A percentile compares a stretch with the other conserved stretches of the same genome.
Evolutionary conservation across 2,888 invertebrate genomes (phyloP).

Genomic region (Cremastinae sp.): DNA sequence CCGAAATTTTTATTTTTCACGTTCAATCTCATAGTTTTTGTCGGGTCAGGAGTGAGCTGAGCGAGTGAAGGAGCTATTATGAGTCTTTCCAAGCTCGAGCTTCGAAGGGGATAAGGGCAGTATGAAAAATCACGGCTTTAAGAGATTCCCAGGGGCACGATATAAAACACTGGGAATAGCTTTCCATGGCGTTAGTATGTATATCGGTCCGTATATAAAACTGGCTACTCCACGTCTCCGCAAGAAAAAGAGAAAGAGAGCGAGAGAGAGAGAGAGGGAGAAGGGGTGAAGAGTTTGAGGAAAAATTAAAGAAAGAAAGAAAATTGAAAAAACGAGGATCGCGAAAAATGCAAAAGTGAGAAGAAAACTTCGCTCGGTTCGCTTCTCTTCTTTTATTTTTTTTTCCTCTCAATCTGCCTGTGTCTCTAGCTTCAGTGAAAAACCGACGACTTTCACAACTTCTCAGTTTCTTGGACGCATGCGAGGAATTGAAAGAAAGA

Average conservation of each 20-base stretch:
- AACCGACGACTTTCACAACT: conserved; percentile 59
- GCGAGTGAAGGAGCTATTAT: conserved; percentile 58
- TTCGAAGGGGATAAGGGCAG: conserved; percentile 58
- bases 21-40: neutral
- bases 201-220: conserved; percentile 41
- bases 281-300: neutral
- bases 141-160: conserved; percentile 65
- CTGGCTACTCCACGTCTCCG: conserved; percentile 18
- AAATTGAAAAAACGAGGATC: conserved; percentile 2
- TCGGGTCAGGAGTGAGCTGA: conserved; percentile 1
- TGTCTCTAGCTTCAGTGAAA: conserved; percentile 32
- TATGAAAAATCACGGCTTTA: conserved; percentile 67
- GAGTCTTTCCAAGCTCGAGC: conserved; percentile 58
- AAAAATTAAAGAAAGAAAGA: conserved; percentile 4
- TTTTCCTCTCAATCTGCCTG: neutral
- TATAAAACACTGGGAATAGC: conserved; percentile 69
- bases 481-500: conserved; percentile 11
- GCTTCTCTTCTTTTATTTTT: conserved; percentile 14
- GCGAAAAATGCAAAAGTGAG: conserved; percentile 22
- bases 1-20: neutral
- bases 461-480: conserved; percentile 28
- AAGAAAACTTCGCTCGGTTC: conserved; percentile 3
- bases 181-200: conserved; percentile 53
- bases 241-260: conserved; percentile 9
- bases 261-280: conserved; percentile 18